Evolutionary conservation across 2,888 invertebrate genomes (phyloP), one percentile per base, ranked within the genome.

Genomic region (Therioaphis trifolii): DNA sequence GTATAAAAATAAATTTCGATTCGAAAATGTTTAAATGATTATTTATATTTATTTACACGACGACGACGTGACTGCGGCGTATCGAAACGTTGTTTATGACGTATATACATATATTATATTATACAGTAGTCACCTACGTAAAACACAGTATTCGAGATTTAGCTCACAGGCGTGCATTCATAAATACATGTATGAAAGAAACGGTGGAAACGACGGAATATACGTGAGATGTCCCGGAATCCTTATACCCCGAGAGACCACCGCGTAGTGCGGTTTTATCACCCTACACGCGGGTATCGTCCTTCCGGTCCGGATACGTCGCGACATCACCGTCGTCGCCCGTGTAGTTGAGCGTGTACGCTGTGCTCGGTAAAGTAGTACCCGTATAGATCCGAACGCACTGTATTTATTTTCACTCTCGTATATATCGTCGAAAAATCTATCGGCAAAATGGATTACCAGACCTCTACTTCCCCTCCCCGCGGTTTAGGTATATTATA

Each of bases 361-460:
- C n/a, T n/a, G n/a, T n/a, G n/a, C n/a, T n/a, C n/a, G n/a, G n/a
- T n/a, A n/a, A n/a, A n/a, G n/a, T n/a, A n/a, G 24, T 35, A 21
- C n/a, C 12, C 21, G 24, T 24, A 43, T 43, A 14, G n/a, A n/a
- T 43, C 49, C 49, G 11, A 7, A 14, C 46, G 46, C 11, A 14
- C n/a, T 55, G 55, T n/a, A n/a, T n/a, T 7, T 55, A 55, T 55
- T n/a, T n/a, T n/a, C n/a, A n/a, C n/a, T n/a, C n/a, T 35, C 29
- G n/a, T 55, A 74, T 74, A 74, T 74, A 58, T 55, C 46, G 21
- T 63, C n/a, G 27, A 46, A 76, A 35, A 46, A 63, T 76, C 74
- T 21, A 46, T 63, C 49, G 27, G 4, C n/a, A 77, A 76, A 76
- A 46, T 29, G 63, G 49, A 76, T 76, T 63, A 76, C 46, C 43